Conservation (phyloP, 2,113 vertebrate genomes). For the Uropsilus gracilis region DNA sequence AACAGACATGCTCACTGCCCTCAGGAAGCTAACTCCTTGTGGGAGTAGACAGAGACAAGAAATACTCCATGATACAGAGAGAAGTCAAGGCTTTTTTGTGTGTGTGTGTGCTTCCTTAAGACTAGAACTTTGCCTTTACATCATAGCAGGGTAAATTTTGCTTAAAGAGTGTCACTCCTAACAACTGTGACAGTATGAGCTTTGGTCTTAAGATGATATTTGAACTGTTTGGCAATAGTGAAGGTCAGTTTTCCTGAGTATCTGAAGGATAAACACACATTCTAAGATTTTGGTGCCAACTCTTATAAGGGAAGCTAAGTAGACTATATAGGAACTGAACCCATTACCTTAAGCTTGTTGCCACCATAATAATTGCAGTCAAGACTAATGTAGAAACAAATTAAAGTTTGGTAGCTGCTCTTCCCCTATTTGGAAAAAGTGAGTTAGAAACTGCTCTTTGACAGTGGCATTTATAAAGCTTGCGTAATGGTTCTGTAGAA, state of each 20-base stretch:
- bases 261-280: neutral
- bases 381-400: neutral
- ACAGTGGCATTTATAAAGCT: slow-evolving; percentile 20
- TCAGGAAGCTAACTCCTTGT: neutral
- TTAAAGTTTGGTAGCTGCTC: neutral
- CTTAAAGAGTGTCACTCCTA: neutral
- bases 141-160: neutral
- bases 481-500: neutral
- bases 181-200: neutral
- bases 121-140: neutral
- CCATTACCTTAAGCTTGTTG: neutral
- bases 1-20: neutral
- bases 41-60: neutral
- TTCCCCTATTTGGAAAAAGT: slow-evolving; percentile 20
- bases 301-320: neutral
- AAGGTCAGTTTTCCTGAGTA: too few relatives aligned
- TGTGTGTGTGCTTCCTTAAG: neutral
- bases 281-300: neutral
- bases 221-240: neutral
- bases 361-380: neutral
- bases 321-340: neutral
- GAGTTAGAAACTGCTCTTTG: neutral
- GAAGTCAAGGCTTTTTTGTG: neutral
- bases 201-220: neutral
- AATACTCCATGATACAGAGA: neutral